Evolutionary conservation across 1,140 invertebrate species (phyloP), one percentile per base, ranked within the genome.

Genomic region (Manduca sexta): DNA sequence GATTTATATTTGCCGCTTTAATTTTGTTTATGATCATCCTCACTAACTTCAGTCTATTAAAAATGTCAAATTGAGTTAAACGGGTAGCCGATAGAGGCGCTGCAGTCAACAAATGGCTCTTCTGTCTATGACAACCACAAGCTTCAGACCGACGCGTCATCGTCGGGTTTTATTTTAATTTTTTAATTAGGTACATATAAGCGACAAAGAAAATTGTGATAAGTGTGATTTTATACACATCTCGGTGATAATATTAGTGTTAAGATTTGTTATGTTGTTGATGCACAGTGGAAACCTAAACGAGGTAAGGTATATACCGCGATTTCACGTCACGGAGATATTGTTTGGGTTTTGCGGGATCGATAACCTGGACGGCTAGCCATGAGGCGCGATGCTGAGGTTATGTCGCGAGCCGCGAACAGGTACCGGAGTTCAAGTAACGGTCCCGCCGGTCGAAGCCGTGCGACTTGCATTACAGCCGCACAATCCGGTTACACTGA

Each of bases 161-260:
- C 67, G 82, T 83, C 77, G 77, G 68, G 64, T 73, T 79, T 82
- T 67, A 64, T 83, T 69, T 80, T 81, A 77, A 63, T 80, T 78
- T 83, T 83, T 66, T 80, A n/a, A n/a, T n/a, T 84, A 74, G 64
- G 78, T 78, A 82, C 77, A 59, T 81, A 73, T 74, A 71, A 72
- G 69, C 73, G 74, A 85, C 77, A 81, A 78, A 78, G 69, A 75
- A 78, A 79, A 85, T 85, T 85, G 82, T 85, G 79, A 85, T 85
- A 85, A 73, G 77, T 85, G 82, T 83, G 65, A 78, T 79, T 85
- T 84, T 82, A 82, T 83, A 85, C 75, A 84, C 68, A 73, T 69
- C 68, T 76, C 69, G 72, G 79, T 83, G 79, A 83, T 83, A 83
- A 70, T 77, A 81, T 56, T 85, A 85, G 77, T 77, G 56, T 67